These are phyloP conservation scores for Euzophera pinguis DNA, from an alignment of 2,888 invertebrate genomes.

Conservation along the genomic window DNA sequence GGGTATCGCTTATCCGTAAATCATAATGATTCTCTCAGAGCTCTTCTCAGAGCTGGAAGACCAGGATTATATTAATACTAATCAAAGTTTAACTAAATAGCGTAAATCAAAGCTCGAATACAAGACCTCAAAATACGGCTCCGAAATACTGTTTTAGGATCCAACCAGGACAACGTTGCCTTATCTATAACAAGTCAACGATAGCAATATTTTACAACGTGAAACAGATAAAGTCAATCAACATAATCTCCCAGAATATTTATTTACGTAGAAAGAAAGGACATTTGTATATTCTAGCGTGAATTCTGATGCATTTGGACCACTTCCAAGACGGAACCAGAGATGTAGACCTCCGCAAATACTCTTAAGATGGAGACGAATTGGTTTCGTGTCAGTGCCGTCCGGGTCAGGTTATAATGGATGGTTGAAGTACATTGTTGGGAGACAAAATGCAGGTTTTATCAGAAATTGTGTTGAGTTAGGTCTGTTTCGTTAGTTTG, in stretches of 20 bases:
- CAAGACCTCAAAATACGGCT: too few species aligned
- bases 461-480: neutral
- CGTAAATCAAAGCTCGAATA: too few species aligned
- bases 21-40: too few species aligned
- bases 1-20: too few species aligned
- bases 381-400: neutral
- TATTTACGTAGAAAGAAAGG: slow-evolving; percentile 24
- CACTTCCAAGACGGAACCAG: slow-evolving; percentile 7
- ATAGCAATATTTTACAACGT: neutral
- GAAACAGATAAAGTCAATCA: neutral
- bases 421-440: slow-evolving; percentile 2
- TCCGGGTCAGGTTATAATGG: slow-evolving; percentile 11
- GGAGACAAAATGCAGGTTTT: slow-evolving; percentile 3
- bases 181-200: too few species aligned
- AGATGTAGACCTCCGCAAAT: neutral
- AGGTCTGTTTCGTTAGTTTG: neutral
- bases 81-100: too few species aligned
- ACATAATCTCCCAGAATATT: neutral
- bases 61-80: too few species aligned
- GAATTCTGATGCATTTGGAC: slow-evolving; percentile 35
- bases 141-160: too few species aligned
- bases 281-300: slow-evolving; percentile 29
- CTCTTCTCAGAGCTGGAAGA: too few species aligned
- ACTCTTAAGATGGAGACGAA: neutral
- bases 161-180: too few species aligned